Conservation (phyloP, 92 coral and sea anemone genomes). For the Zoanthus gigantus region DNA sequence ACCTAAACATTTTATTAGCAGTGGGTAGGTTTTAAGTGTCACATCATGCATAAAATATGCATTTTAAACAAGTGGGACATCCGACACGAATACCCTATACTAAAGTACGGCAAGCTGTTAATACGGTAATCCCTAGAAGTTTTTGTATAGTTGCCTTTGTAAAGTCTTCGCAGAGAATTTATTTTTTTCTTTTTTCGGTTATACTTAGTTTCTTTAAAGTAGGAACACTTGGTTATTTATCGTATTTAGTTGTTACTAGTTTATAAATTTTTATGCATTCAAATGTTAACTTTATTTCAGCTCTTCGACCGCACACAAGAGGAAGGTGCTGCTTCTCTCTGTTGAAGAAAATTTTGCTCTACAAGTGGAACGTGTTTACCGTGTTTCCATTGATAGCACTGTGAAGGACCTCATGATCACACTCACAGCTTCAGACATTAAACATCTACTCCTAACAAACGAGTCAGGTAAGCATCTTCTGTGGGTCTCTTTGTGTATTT, state of each 20-base stretch:
- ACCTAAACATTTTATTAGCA: too few species aligned
- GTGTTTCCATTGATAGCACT: conserved; percentile 58
- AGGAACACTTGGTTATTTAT: too few species aligned
- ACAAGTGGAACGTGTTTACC: not conserved
- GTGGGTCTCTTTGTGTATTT: not conserved
- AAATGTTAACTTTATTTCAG: not conserved
- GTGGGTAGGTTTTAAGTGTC: too few species aligned
- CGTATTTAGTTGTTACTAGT: not conserved
- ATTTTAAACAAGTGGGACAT: too few species aligned
- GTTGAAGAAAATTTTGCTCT: conserved; percentile 29
- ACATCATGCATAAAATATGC: too few species aligned
- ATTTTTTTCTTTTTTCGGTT: too few species aligned
- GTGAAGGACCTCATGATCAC: conserved; percentile 37
- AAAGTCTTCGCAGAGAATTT: too few species aligned
- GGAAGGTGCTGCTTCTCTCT: conserved; percentile 41
- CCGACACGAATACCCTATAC: too few species aligned
- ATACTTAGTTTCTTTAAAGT: too few species aligned
- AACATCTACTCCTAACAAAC: not conserved
- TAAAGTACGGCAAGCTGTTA: too few species aligned
- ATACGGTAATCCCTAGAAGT: too few species aligned
- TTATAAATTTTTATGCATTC: not conserved
- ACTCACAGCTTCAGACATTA: conserved; percentile 40
- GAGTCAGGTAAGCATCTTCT: not conserved
- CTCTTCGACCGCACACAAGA: conserved; percentile 40
- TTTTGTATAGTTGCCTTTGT: too few species aligned